A percentile compares a stretch with the other conserved stretches of the same genome.
These are phyloP conservation scores for Bombus huntii DNA, from an alignment of 1,140 invertebrate genomes.

Conservation along the genomic window DNA sequence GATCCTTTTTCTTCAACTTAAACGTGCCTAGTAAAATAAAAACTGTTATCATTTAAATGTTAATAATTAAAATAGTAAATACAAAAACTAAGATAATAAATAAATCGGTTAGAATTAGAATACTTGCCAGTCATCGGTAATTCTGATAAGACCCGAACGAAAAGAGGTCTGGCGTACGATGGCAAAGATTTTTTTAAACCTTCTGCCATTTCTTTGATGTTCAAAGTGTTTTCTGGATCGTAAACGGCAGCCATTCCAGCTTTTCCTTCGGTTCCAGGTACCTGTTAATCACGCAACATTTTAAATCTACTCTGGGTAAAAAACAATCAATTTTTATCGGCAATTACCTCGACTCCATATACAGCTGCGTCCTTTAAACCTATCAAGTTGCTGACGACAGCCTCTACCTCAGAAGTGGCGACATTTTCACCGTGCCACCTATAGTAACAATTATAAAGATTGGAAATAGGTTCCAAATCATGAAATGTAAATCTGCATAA, in stretches of 20 bases:
- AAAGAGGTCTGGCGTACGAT: constrained; percentile 93
- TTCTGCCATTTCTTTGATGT: constrained; percentile 86
- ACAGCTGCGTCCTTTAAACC: constrained; percentile 88
- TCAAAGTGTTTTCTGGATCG: constrained; percentile 87
- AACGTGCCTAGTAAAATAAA: constrained; percentile 87
- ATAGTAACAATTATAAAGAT: not conserved
- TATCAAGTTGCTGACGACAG: constrained; percentile 92
- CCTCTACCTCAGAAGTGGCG: constrained; percentile 98
- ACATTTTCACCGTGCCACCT: constrained; percentile 98
- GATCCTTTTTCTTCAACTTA: constrained; percentile 93
- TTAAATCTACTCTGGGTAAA: not conserved
- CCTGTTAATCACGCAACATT: constrained; percentile 78
- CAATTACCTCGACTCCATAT: constrained; percentile 93
- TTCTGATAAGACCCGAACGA: constrained; percentile 91
- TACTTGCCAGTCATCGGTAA: constrained; percentile 91
- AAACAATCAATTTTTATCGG: not conserved
- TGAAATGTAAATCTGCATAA: too few species aligned
- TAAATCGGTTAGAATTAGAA: not conserved
- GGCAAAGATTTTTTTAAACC: constrained; percentile 89
- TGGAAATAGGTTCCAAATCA: too few species aligned
- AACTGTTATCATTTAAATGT: not conserved
- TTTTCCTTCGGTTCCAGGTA: constrained; percentile 93
- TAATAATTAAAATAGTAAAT: not conserved
- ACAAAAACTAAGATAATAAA: too few species aligned
- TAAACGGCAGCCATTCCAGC: constrained; percentile 98